Evolutionary conservation across 2,113 vertebrate species (phyloP), one percentile per base, ranked within the genome.

Genomic region (Caranx melampygus): DNA sequence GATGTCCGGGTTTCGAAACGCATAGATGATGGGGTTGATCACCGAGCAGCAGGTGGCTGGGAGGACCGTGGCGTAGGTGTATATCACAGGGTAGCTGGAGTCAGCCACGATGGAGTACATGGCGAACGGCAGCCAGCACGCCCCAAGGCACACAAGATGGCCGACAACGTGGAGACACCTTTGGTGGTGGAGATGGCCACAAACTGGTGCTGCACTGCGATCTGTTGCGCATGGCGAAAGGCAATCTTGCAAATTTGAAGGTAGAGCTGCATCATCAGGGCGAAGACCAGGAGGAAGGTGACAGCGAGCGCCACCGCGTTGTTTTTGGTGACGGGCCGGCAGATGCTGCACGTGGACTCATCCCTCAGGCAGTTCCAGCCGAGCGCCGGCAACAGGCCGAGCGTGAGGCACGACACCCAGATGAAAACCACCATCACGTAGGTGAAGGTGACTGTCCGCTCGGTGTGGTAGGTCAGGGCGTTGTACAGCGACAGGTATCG

Each of bases 231-330:
- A 62, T 98, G 97, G 66, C 96, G 95, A 84, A 96, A 95, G 87
- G 96, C 97, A 63, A 98, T 96, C 83, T 94, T 95, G 94, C 97
- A 98, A 91, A 98, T 98, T 84, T 97, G 97, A 79, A 97, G 94
- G 93, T 98, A 97, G 31, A 98, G 96, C 94, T 98, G 97, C 95
- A 96, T 95, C 95, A 98, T 97, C 54, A 97, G 91, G 33, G 96
- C 96, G 51, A 98, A 97, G 71, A 98, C 95, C 4, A 98, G 94
- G 58, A 98, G 94, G 90, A 97, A 97, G 76, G 95, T 92, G 77
- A 96, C 95, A 11, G 97, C 95, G 60, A 98, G 91, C 33, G 94
- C 95, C 35, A 97, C 95, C 0, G 96, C 97, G 88, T 98, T 95
- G 95, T 92, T 95, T 86, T 95, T 96, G 91, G 97, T 96, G 87